A percentile compares a stretch with the other conserved stretches of the same genome.
Conservation (phyloP, 2,888 invertebrate species). For the Pecten maximus region DNA sequence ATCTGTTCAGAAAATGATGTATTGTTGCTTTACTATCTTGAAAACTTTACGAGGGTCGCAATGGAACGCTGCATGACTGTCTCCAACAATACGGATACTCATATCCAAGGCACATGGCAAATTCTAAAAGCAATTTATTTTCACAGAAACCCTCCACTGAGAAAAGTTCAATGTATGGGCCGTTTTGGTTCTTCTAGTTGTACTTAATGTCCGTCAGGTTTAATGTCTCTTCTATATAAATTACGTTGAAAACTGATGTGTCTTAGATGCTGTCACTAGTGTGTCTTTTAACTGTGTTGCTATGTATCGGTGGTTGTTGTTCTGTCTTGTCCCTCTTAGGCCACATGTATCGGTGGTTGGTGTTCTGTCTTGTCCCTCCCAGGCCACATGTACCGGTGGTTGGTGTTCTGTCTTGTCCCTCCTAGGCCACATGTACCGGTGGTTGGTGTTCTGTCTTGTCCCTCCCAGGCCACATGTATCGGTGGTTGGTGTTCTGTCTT, state of each 20-base stretch:
- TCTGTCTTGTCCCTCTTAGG: no score
- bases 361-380: neutral
- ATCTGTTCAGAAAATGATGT: constrained; percentile 11
- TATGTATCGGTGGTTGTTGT: neutral
- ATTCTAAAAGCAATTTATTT: neutral
- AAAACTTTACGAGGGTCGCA: neutral
- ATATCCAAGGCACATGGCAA: neutral
- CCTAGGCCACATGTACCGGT: no score
- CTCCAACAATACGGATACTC: neutral
- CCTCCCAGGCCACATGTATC: no score
- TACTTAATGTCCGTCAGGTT: constrained; percentile 8
- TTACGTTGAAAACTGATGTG: neutral
- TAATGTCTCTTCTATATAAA: neutral
- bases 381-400: no score
- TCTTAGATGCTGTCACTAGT: no score
- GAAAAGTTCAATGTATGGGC: neutral
- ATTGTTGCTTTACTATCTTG: neutral
- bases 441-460: no score
- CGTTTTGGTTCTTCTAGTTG: neutral
- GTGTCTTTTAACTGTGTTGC: no score
- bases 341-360: neutral
- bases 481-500: no score
- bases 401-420: no score
- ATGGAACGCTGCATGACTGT: neutral
- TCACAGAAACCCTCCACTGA: neutral